Percentiles rank a stretch among this genome's conserved stretches.
Conservation (phyloP, 1,140 invertebrate species). For the Riptortus pedestris region DNA sequence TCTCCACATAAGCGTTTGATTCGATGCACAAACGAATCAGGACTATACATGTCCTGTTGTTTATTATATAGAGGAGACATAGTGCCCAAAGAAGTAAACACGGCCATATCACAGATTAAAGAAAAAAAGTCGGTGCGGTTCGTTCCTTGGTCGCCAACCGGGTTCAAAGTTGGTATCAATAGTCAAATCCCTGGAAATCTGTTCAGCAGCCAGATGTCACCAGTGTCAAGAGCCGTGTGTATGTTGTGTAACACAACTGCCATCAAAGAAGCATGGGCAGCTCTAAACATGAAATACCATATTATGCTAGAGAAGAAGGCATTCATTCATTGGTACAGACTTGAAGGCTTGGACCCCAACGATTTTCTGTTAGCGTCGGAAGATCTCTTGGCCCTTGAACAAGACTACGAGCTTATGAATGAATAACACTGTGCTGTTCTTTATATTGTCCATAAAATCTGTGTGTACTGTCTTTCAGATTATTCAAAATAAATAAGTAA, state of each 20-base stretch:
- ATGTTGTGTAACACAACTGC: constrained; percentile 12
- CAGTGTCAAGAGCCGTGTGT: constrained; percentile 49
- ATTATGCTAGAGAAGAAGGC: constrained; percentile 50
- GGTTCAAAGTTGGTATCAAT: constrained; percentile 53
- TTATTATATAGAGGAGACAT: constrained; percentile 52
- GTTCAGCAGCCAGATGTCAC: constrained; percentile 66
- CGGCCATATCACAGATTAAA: constrained; percentile 71
- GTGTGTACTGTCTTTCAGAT: too few relatives aligned
- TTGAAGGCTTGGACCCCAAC: constrained; percentile 54
- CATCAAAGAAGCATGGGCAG: constrained; percentile 69
- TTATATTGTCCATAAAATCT: constrained; percentile 54
- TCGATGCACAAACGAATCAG: constrained; percentile 77
- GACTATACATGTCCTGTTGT: constrained; percentile 83
- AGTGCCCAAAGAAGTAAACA: constrained; percentile 70
- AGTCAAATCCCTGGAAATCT: neutral
- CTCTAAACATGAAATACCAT: constrained; percentile 54
- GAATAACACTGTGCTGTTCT: constrained; percentile 55
- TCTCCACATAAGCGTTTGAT: constrained; percentile 74
- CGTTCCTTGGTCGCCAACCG: constrained; percentile 85
- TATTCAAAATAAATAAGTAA: too few relatives aligned
- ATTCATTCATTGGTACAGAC: constrained; percentile 36
- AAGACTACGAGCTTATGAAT: constrained; percentile 55
- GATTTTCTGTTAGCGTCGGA: constrained; percentile 54
- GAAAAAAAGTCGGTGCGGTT: constrained; percentile 43
- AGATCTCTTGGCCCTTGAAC: constrained; percentile 54